Conservation (phyloP, 2,113 vertebrate species). For the Abramis brama region DNA sequence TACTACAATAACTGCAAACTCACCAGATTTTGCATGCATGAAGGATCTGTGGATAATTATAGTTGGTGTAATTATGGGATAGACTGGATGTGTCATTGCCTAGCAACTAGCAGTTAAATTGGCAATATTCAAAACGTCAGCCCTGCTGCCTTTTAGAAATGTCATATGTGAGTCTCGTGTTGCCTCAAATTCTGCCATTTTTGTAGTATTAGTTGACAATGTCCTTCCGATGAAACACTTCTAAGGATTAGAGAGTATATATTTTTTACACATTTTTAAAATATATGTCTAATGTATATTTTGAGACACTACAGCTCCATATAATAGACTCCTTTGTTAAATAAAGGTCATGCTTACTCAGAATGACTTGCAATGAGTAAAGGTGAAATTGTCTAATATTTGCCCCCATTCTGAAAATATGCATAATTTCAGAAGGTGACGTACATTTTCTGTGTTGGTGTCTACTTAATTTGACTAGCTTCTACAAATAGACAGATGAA, state of each 20-base stretch:
- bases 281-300: too few species aligned
- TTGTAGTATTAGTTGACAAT: too few species aligned
- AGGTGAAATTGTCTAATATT: not conserved
- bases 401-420: not conserved
- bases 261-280: too few species aligned
- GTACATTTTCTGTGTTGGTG: not conserved
- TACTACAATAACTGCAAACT: not conserved
- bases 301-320: not conserved
- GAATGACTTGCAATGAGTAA: not conserved
- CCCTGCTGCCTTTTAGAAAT: not conserved
- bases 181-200: not conserved
- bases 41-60: conserved; percentile 17
- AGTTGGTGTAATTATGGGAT: conserved; percentile 7
- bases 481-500: not conserved
- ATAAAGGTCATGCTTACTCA: not conserved
- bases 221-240: too few species aligned
- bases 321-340: not conserved
- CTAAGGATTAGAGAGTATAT: too few species aligned
- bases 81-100: not conserved
- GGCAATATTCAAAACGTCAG: not conserved
- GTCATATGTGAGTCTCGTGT: not conserved
- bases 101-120: conserved; percentile 21
- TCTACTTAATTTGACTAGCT: not conserved
- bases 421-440: not conserved
- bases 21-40: not conserved